Evolutionary conservation across 2,113 vertebrate species (phyloP), one percentile per base, ranked within the genome.

Genomic region (Osmerus eperlanus): DNA sequence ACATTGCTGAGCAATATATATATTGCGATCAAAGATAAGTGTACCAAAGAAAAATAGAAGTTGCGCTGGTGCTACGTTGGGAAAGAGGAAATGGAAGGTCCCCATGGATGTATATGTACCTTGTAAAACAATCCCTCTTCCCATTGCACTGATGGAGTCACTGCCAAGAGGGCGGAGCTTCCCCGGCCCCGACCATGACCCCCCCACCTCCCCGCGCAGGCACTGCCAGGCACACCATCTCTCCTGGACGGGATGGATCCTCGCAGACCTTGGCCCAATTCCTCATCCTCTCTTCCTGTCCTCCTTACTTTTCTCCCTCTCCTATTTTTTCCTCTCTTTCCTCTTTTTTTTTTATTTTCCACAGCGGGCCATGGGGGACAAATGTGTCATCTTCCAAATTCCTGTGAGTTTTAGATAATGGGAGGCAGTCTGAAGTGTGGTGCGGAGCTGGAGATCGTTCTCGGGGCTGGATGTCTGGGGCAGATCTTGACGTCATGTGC

Each of bases 1-100:
- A 93, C 84, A 90, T 91, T 91, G 81, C 78, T 90, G 66, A 56
- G 76, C 72, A 86, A 93, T 64, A 64, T 64, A 64, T 2, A 87
- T 89, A 89, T 93, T 94, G 92, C 91, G 91, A 95, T 93, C 87
- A 93, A 93, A 94, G 92, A 95, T 94, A 94, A 94, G 94, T 89
- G 78, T 87, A 64, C 11, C 19, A 61, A 84, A 75, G 73, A 82
- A 85, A 87, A 81, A 85, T 75, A 82, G 60, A 70, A 90, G 89
- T 92, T 93, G 81, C 79, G 79, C 92, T 92, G 88, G 89, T 89
- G 86, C 90, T 91, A 83, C 88, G 89, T 85, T 82, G 85, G 85
- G 84, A 90, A 91, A 91, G 87, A 92, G 94, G 92, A 96, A 97
- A 94, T 92, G 89, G 83, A 66, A 85, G 75, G 91, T 95, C 93